Evolutionary conservation across 2,888 invertebrate genomes (phyloP).

Genomic region (Cheilosia urbana): DNA sequence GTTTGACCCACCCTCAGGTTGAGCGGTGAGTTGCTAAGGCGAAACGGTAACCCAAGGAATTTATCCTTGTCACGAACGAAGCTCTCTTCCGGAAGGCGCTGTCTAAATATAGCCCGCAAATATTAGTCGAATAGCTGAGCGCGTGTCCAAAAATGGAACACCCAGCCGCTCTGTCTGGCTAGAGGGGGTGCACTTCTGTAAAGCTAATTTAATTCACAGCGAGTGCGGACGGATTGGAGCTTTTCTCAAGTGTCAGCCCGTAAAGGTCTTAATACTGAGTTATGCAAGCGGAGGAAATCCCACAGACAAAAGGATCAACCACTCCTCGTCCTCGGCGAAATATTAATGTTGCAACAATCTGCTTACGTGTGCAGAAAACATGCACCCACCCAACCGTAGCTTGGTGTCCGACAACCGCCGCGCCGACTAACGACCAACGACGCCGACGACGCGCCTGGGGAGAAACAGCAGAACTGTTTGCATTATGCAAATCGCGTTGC

Average conservation of each 20-base stretch:
- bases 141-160: conserved; percentile 66
- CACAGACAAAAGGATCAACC: conserved; percentile 50
- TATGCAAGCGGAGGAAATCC: conserved; percentile 40
- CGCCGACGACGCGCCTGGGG: background rate
- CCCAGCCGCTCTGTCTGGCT: conserved; percentile 36
- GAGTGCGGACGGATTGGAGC: conserved; percentile 15
- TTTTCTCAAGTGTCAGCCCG: conserved; percentile 28
- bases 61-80: conserved; percentile 73
- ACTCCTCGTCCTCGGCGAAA: conserved; percentile 9
- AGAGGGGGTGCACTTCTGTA: background rate
- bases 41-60: conserved; percentile 53
- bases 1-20: conserved; percentile 1
- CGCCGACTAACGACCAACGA: no score
- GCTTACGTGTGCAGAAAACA: conserved; percentile 35
- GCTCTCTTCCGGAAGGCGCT: conserved; percentile 64
- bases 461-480: conserved; percentile 21
- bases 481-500: conserved; percentile 70
- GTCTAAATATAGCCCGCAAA: conserved; percentile 62
- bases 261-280: conserved; percentile 38
- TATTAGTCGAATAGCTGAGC: conserved; percentile 52
- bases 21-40: conserved; percentile 8
- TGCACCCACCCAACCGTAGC: background rate
- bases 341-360: conserved; percentile 18
- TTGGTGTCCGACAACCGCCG: background rate
- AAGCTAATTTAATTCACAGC: conserved; percentile 55